Evolutionary conservation across 2,113 vertebrate species (phyloP), one percentile per base, ranked within the genome.

Genomic region (Ceuthmochares aereus): DNA sequence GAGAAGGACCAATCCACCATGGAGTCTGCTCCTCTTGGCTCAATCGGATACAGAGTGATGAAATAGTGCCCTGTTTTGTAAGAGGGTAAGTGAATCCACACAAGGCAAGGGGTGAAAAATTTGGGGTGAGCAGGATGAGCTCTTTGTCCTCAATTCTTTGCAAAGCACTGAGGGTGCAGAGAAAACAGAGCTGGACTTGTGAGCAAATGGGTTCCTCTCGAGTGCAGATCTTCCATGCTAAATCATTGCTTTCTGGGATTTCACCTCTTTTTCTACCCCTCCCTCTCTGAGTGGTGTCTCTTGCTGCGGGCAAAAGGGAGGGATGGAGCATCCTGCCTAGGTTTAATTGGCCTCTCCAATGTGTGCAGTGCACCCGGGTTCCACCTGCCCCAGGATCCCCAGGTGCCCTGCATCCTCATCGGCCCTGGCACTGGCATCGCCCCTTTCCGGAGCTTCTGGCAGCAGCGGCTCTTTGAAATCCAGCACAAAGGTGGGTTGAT

Each of bases 1-100:
- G 99, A 88, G 98, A 98, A 89, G 99, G 99, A 37, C 98, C 99
- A 1, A 91, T 99, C 63, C 99, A 99, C 96, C 99, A 99, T 0
- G 99, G 99, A 16, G 99, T 99, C 87, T 99, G 99, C 93, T 99
- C 99, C 23, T 99, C 99, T 18, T 99, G 99, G 99, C 99, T 99
- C 93, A 99, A 99, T 94, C 98, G 98, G 92, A 98, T 99, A 96
- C 99, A 99, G 91, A 90, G 98, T 0, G 99, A 98, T 1, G 99
- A 99, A 64, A 98, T 98, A 64, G 99, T 99, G 62, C 99, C 99
- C 10, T 99, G 99, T 84, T 99, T 99, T 60, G 99, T 99, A 49
- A 98, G 99, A 97, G 98, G 99, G 99, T 99, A 97, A 99, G 97
- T 96, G 69, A 49, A 19, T 20, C 13, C 37, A 3, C 9, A 5